phyloP scores from a whole-genome alignment of 2,888 invertebrate species.

The Phalera bucephala region DNA sequence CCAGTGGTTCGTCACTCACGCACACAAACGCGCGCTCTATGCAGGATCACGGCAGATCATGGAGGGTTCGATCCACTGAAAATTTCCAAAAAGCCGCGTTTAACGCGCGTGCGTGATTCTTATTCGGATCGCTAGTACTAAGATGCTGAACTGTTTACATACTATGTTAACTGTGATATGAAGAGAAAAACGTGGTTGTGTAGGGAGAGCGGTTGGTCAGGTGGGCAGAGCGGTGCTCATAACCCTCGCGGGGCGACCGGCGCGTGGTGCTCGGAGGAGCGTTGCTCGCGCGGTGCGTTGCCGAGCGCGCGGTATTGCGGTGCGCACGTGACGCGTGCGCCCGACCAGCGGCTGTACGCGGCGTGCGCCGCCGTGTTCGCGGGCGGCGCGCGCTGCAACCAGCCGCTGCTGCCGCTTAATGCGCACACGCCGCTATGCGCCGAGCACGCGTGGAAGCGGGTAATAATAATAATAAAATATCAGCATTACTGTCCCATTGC shows the following conservation, averaged over 20 bases:
- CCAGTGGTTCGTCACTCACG: too few relatives aligned
- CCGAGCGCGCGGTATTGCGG: constrained; percentile 93
- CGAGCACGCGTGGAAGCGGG: constrained; percentile 92
- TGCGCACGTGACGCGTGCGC: constrained; percentile 92
- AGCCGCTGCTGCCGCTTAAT: constrained; percentile 70
- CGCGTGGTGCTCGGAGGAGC: constrained; percentile 51
- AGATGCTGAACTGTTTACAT: too few relatives aligned
- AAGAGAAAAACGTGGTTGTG: not conserved
- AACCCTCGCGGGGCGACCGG: constrained; percentile 10
- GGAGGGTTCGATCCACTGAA: too few relatives aligned
- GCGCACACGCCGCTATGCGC: constrained; percentile 91
- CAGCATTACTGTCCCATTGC: too few relatives aligned
- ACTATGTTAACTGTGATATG: too few relatives aligned
- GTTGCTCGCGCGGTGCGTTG: constrained; percentile 75
- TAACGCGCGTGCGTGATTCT: too few relatives aligned
- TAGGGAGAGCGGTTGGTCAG: constrained; percentile 63
- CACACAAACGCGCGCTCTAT: too few relatives aligned
- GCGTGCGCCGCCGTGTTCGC: constrained; percentile 78
- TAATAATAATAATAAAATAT: too few relatives aligned
- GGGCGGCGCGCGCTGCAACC: constrained; percentile 71
- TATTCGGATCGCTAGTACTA: too few relatives aligned
- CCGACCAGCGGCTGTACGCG: constrained; percentile 88
- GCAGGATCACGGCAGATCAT: too few relatives aligned
- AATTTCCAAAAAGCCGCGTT: too few relatives aligned
- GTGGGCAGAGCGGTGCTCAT: constrained; percentile 55